A percentile compares a stretch with the other conserved stretches of the same genome.
These are phyloP conservation scores for Heterodera filipjevi DNA, from an alignment of 2,888 invertebrate genomes.

Conservation along the genomic window DNA sequence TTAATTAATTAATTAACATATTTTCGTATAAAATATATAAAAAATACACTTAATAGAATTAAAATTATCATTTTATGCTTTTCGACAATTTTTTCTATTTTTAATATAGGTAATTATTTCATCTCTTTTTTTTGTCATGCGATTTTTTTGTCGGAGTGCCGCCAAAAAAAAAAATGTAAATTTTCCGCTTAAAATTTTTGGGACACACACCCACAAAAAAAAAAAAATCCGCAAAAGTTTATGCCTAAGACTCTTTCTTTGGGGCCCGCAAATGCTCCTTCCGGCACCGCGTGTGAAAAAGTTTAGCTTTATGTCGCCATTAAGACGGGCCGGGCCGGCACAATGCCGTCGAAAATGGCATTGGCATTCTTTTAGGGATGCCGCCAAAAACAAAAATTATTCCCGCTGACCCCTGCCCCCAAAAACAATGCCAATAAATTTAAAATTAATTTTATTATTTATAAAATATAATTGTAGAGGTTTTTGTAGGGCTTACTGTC, in stretches of 20 bases:
- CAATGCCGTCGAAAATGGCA: not conserved
- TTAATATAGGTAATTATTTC: too few relatives aligned
- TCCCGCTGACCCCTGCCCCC: not conserved
- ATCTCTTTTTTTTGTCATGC: too few relatives aligned
- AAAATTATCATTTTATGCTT: too few relatives aligned
- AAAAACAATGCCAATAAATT: not conserved
- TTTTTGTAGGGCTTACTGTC: too few relatives aligned
- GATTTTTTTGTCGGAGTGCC: too few relatives aligned
- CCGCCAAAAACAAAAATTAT: not conserved
- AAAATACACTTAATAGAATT: too few relatives aligned
- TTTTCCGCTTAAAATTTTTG: not conserved
- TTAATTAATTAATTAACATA: too few relatives aligned
- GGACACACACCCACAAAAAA: not conserved
- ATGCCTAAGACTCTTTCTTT: not conserved
- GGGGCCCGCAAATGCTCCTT: not conserved
- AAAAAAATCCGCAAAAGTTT: not conserved
- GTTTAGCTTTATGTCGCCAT: not conserved
- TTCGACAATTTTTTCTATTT: too few relatives aligned
- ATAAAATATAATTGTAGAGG: too few relatives aligned
- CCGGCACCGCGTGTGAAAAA: conserved; percentile 3
- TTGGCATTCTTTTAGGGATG: not conserved
- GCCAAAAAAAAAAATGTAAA: conserved; percentile 1
- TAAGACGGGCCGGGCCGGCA: not conserved
- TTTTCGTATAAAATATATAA: too few relatives aligned
- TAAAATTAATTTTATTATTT: too few relatives aligned